phyloP scores from a whole-genome alignment of 2,888 invertebrate species.

The Empis stercorea region DNA sequence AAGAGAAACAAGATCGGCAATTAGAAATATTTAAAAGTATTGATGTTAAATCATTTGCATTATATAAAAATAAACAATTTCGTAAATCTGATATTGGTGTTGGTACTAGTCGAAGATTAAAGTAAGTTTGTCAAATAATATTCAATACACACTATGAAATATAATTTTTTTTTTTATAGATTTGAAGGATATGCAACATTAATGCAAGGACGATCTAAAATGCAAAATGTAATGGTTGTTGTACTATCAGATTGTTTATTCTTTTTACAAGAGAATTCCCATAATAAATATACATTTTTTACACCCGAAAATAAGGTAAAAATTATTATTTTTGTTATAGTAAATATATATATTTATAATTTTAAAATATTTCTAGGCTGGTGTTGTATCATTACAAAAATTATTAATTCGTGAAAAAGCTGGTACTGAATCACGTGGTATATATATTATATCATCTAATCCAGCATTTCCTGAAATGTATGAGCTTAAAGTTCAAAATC shows the following conservation, averaged over 20 bases:
- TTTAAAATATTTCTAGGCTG: constrained; percentile 47
- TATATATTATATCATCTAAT: constrained; percentile 87
- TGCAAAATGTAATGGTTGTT: constrained; percentile 76
- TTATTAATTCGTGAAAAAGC: constrained; percentile 88
- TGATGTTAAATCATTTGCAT: constrained; percentile 83
- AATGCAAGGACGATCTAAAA: constrained; percentile 84
- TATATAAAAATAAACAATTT: constrained; percentile 74
- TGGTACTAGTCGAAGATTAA: constrained; percentile 67
- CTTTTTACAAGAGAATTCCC: constrained; percentile 83
- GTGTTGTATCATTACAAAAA: constrained; percentile 85
- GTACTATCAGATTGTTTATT: constrained; percentile 85
- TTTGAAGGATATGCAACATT: constrained; percentile 82
- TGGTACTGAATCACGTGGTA: constrained; percentile 73
- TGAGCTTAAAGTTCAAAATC: constrained; percentile 75
- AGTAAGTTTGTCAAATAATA: no score
- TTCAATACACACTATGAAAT: no score
- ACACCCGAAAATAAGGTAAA: constrained; percentile 84
- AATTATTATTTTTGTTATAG: constrained; percentile 3
- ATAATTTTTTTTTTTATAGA: no score
- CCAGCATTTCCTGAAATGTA: constrained; percentile 93
- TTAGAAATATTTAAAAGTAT: constrained; percentile 84
- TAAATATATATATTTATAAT: constrained; percentile 2
- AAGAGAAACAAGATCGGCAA: constrained; percentile 78
- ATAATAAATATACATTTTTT: constrained; percentile 77
- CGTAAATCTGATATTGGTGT: constrained; percentile 84